Percentiles rank a stretch among this genome's conserved stretches.
These are phyloP conservation scores for Magallana gigas DNA, from an alignment of 1,140 invertebrate genomes.

Conservation along the genomic window DNA sequence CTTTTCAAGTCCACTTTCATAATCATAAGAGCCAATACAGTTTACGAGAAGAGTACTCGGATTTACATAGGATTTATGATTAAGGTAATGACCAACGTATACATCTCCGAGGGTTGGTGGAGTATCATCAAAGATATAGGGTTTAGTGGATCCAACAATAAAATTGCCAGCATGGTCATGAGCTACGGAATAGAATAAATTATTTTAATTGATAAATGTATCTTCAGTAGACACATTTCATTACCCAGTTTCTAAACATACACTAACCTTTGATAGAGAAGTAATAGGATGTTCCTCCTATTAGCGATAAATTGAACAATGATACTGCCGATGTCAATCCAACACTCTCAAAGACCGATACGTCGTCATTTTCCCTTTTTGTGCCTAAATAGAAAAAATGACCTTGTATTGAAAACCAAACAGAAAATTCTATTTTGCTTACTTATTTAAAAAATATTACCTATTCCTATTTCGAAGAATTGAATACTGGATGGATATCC, in stretches of 20 bases:
- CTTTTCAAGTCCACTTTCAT: conserved; percentile 58
- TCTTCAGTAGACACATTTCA: too few species aligned
- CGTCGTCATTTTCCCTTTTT: background rate
- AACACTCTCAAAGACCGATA: background rate
- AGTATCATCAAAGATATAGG: conserved; percentile 49
- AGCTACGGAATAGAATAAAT: conserved; percentile 46
- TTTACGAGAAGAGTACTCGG: conserved; percentile 47
- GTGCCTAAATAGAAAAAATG: background rate
- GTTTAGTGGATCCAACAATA: conserved; percentile 47
- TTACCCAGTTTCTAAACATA: too few species aligned
- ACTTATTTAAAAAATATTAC: background rate
- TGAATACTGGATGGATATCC: conserved; percentile 37
- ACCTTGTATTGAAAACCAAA: background rate
- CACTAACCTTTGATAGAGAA: conserved; percentile 47
- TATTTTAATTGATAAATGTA: background rate
- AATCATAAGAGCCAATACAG: conserved; percentile 66
- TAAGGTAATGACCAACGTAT: conserved; percentile 47
- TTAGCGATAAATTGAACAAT: background rate
- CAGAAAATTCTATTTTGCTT: background rate
- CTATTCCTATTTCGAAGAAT: background rate
- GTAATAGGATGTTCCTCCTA: conserved; percentile 26
- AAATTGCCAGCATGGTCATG: conserved; percentile 56
- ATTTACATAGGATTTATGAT: conserved; percentile 50
- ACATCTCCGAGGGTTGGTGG: conserved; percentile 51
- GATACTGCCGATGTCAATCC: background rate